These are phyloP conservation scores for Sminthurinus aureus DNA, from an alignment of 2,888 invertebrate genomes.

Conservation along the genomic window DNA sequence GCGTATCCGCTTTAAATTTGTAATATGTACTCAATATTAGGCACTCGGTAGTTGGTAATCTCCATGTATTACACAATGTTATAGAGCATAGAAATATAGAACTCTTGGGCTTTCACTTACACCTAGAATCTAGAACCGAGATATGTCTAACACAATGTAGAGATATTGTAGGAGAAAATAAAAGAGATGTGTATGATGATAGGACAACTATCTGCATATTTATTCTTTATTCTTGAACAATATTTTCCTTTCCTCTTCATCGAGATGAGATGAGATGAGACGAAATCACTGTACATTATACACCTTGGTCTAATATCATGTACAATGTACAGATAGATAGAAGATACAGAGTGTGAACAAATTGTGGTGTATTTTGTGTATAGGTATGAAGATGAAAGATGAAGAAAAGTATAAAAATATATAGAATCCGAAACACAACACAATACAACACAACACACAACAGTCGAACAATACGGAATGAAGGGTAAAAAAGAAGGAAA, in stretches of 20 bases:
- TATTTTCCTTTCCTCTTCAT: not conserved
- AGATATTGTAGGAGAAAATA: not conserved
- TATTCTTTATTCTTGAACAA: not conserved
- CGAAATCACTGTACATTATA: too few species aligned
- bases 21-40: not conserved
- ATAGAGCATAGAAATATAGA: too few species aligned
- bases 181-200: not conserved
- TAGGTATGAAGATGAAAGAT: too few species aligned
- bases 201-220: slow-evolving; percentile 1
- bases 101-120: not conserved
- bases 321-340: too few species aligned
- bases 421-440: slow-evolving; percentile 12
- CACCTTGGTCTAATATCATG: too few species aligned
- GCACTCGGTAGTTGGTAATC: too few species aligned
- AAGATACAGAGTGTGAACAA: slow-evolving; percentile 9
- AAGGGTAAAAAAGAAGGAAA: slow-evolving; percentile 50
- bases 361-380: not conserved
- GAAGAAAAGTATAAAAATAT: not conserved
- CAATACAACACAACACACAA: slow-evolving; percentile 10
- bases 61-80: too few species aligned
- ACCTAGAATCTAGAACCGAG: not conserved
- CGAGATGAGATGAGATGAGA: not conserved
- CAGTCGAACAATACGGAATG: slow-evolving; percentile 26
- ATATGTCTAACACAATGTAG: not conserved
- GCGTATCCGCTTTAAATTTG: slow-evolving; percentile 17